These are phyloP conservation scores for Orbicella faveolata DNA, from an alignment of 64 coral and sea anemone species.

Conservation along the genomic window DNA sequence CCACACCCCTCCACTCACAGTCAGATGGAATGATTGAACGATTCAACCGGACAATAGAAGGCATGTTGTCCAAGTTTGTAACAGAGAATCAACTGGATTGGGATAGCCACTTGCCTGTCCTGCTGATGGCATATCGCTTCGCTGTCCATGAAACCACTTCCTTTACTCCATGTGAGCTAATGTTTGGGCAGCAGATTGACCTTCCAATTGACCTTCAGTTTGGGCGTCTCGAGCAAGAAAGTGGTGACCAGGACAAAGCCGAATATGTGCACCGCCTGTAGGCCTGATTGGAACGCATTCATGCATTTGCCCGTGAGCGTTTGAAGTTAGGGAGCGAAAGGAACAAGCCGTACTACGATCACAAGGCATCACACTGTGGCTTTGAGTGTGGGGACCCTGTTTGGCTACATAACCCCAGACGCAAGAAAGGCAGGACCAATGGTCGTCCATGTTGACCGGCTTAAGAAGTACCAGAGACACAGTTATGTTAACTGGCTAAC, in stretches of 20 bases:
- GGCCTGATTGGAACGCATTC: background rate
- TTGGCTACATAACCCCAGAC: slow-evolving; percentile 32
- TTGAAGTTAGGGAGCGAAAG: slow-evolving; percentile 6
- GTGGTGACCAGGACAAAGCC: background rate
- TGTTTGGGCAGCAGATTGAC: background rate
- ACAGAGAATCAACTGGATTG: no score
- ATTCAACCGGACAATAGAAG: no score
- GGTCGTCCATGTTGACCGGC: no score
- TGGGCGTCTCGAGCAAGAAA: slow-evolving; percentile 8
- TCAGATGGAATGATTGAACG: no score
- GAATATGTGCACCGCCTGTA: background rate
- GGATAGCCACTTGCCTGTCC: no score
- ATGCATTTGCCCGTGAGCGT: background rate
- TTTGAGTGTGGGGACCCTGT: slow-evolving; percentile 13
- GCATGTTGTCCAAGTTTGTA: no score
- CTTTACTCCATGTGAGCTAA: no score
- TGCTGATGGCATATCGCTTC: no score
- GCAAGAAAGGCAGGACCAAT: slow-evolving; percentile 32
- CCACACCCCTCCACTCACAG: no score
- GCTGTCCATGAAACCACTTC: no score
- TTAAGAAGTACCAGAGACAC: no score
- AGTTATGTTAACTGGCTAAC: background rate
- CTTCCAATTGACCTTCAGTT: slow-evolving; percentile 24
- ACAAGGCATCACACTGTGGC: background rate
- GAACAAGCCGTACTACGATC: slow-evolving; percentile 31